Evolutionary conservation across 2,113 vertebrate species (phyloP).

Genomic region (Stigmatopora nigra): DNA sequence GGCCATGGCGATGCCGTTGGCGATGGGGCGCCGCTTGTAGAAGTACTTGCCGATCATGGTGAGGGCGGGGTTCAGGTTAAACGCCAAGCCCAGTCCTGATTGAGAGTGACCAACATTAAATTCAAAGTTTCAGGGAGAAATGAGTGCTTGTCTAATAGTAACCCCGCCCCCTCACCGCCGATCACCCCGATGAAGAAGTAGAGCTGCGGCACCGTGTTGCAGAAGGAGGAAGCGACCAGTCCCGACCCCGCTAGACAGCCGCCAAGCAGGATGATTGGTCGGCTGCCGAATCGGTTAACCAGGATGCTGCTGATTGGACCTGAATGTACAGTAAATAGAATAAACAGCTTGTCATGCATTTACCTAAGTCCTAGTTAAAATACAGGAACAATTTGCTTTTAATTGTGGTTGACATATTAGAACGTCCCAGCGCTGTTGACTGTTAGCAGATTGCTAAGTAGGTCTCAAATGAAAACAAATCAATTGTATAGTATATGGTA

Average conservation of each 20-base stretch:
- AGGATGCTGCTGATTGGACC: constrained; percentile 95
- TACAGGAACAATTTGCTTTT: too few species aligned
- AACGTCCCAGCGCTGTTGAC: too few species aligned
- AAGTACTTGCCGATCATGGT: constrained; percentile 99
- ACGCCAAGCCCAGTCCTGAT: constrained; percentile 87
- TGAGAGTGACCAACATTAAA: neutral
- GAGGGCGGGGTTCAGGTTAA: constrained; percentile 93
- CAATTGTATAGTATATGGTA: too few species aligned
- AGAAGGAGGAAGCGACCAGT: constrained; percentile 83
- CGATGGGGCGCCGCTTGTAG: constrained; percentile 84
- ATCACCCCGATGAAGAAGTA: constrained; percentile 92
- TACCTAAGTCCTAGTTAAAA: too few species aligned
- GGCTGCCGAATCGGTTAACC: constrained; percentile 90
- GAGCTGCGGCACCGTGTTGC: constrained; percentile 82
- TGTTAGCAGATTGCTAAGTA: too few species aligned
- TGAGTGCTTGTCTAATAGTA: neutral
- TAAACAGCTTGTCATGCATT: too few species aligned
- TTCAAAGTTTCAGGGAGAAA: fast-evolving
- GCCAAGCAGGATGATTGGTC: constrained; percentile 81
- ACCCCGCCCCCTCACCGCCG: constrained; percentile 75
- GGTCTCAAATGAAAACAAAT: too few species aligned
- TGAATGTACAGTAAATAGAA: constrained; percentile 3
- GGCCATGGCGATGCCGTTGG: constrained; percentile 94
- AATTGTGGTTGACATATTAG: too few species aligned
- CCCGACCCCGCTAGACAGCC: constrained; percentile 80